These are phyloP conservation scores for Corythornis vintsioides DNA, from an alignment of 2,113 vertebrate genomes.

Conservation along the genomic window DNA sequence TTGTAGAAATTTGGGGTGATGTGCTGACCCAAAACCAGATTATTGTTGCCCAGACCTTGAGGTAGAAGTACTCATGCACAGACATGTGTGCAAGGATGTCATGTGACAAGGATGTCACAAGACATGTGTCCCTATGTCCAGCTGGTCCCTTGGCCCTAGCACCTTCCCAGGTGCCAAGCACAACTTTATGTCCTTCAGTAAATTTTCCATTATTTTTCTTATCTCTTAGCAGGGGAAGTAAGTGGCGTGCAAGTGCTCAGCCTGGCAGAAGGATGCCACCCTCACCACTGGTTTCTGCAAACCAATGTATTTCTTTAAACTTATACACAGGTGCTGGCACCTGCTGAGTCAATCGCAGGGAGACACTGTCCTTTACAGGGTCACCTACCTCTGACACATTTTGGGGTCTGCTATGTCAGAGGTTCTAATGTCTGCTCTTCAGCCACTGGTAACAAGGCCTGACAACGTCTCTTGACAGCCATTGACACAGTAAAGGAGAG, in stretches of 20 bases:
- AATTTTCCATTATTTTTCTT: neutral
- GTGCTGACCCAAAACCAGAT: neutral
- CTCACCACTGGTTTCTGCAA: neutral
- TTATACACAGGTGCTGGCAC: accelerated
- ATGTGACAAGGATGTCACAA: too few species aligned
- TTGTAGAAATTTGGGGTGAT: neutral
- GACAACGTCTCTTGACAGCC: neutral
- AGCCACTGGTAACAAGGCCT: accelerated
- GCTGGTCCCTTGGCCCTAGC: neutral
- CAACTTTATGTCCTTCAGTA: neutral
- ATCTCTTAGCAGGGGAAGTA: neutral
- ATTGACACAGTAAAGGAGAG: neutral
- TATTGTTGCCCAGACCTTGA: neutral
- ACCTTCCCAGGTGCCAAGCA: neutral
- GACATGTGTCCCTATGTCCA: too few species aligned
- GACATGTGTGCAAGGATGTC: accelerated
- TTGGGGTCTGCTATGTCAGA: neutral
- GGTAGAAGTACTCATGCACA: accelerated
- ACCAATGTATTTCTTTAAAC: neutral
- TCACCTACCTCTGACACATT: accelerated
- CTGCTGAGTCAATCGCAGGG: neutral
- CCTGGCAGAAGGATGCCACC: neutral
- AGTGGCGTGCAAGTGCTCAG: accelerated
- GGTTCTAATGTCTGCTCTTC: neutral
- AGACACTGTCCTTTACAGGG: neutral